Percentiles rank a stretch among this genome's conserved stretches.
Evolutionary conservation across 2,113 vertebrate species (phyloP).

Genomic region (Prietella phreatophila): DNA sequence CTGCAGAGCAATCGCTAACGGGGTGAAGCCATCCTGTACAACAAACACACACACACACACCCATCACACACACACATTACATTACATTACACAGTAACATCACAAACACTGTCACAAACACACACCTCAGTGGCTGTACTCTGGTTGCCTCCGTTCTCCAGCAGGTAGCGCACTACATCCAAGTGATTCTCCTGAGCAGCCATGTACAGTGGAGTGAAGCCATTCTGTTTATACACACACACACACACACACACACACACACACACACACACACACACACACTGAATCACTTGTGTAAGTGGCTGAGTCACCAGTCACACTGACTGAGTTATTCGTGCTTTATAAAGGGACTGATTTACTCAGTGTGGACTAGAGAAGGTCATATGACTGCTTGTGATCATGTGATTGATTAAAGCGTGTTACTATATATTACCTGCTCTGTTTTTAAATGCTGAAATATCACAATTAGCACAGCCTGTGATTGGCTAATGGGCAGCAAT

Average conservation of each 20-base stretch:
- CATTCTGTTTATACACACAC: slow-evolving; percentile 78
- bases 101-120: not conserved
- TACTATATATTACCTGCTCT: not conserved
- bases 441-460: not conserved
- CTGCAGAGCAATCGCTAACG: slow-evolving; percentile 92
- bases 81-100: not conserved
- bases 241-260: not conserved
- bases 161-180: slow-evolving; percentile 90
- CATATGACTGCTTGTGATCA: not conserved
- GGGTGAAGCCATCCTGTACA: slow-evolving; percentile 91
- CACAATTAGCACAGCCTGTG: not conserved
- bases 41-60: slow-evolving; percentile 15
- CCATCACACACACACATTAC: not conserved
- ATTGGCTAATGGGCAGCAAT: not conserved
- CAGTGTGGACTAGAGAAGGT: not conserved
- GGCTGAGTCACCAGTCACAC: not conserved
- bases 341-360: not conserved
- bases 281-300: slow-evolving; percentile 5
- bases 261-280: slow-evolving; percentile 21
- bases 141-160: slow-evolving; percentile 97
- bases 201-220: slow-evolving; percentile 98
- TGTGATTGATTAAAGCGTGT: not conserved
- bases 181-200: slow-evolving; percentile 97
- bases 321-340: not conserved
- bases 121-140: slow-evolving; percentile 92